Evolutionary conservation across 2,113 vertebrate species (phyloP).

Genomic region (Macroglossus sobrinus): DNA sequence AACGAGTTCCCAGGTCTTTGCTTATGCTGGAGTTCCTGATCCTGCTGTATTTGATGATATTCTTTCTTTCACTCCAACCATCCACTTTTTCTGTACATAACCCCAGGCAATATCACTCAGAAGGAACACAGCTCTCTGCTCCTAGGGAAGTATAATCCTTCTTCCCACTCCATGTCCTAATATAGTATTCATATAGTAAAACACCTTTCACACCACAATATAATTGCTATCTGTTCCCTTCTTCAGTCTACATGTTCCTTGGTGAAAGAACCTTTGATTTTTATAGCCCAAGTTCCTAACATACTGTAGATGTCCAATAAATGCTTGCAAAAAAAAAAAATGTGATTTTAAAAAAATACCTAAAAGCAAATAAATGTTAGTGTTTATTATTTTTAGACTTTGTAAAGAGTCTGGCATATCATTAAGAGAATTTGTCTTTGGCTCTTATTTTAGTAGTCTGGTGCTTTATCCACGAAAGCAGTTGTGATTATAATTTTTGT

Average conservation of each 20-base stretch:
- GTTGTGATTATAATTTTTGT: not conserved
- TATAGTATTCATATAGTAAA: not conserved
- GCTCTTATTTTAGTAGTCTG: not conserved
- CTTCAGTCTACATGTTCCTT: not conserved
- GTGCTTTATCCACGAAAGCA: not conserved
- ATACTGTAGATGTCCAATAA: not conserved
- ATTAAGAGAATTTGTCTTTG: not conserved
- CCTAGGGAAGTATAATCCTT: not conserved
- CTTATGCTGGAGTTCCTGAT: not conserved
- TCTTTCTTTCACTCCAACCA: not conserved
- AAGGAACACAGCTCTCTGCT: not conserved
- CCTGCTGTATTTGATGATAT: not conserved
- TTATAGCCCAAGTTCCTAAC: not conserved
- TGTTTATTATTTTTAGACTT: not conserved
- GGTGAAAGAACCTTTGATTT: not conserved
- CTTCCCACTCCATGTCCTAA: not conserved
- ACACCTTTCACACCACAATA: rapidly evolving
- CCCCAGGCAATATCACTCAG: not conserved
- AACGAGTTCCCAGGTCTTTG: not conserved
- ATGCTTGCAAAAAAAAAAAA: not conserved
- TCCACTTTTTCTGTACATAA: not conserved
- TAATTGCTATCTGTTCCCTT: not conserved
- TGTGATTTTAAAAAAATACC: not conserved
- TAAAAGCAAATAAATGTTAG: not conserved
- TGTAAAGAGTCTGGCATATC: not conserved